Evolutionary conservation across 2,888 invertebrate genomes (phyloP), one percentile per base, ranked within the genome.

Genomic region (Ceratothoa steindachneri): DNA sequence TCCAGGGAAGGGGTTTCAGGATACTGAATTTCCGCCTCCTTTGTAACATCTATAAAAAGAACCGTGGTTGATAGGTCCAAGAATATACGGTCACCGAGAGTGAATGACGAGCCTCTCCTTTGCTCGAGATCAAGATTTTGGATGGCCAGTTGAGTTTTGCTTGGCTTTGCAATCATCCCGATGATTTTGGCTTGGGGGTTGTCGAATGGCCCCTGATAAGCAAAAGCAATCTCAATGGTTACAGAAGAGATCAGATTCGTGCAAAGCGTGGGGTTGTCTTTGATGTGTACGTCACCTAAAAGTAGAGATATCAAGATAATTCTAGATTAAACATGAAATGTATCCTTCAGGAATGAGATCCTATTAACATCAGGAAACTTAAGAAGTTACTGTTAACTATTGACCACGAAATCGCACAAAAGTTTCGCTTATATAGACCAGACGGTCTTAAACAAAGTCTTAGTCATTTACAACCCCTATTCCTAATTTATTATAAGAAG

Each of bases 111-210:
- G 1, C 27, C 24, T 24, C 19, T 24, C 24, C 60, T 60, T 15
- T 1, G n/a, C 1, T 29, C 15, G 9, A 19, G 29, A 2, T 66
- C 27, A 9, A 31, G 30, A 67, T 30, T n/a, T n/a, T n/a, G n/a
- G n/a, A n/a, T n/a, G n/a, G n/a, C n/a, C 12, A 31, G 29, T 29
- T n/a, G 24, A 1, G 67, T 19, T 30, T n/a, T 67, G 1, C 29
- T 22, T 2, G 22, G 67, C 12, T 64, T 71, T 9, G 75, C 64
- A 7, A 71, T 41, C 2, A 70, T 53, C 9, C 72, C 74, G 22
- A 77, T 60, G 7, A 77, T 52, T 52, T 77, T 77, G 1, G 72
- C 70, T 60, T 77, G 77, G 1, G 75, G 77, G 51, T 77, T 77
- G n/a, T 69, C 70, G 9, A 74, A 29, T n/a, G 72, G 27, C n/a